phyloP scores from a whole-genome alignment of 2,113 vertebrate genomes.

The Siphamia tubifer region DNA sequence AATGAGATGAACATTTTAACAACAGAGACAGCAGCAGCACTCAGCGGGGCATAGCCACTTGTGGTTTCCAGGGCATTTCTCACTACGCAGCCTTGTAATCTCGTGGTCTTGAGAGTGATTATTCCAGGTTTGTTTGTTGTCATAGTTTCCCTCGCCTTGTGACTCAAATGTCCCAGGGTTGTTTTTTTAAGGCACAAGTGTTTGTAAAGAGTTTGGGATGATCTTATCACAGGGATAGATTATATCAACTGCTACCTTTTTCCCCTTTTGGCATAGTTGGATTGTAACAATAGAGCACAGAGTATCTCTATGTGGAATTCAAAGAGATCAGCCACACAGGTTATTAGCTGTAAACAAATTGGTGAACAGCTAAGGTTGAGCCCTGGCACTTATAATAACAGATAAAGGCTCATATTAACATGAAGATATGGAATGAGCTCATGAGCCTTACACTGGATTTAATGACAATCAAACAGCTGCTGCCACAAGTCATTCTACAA shows the following conservation, averaged over 20 bases:
- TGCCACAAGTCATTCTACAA: slow-evolving; percentile 68
- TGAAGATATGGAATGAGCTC: slow-evolving; percentile 56
- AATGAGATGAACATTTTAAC: slow-evolving; percentile 36
- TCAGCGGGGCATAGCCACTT: slow-evolving; percentile 44
- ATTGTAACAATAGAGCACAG: not conserved
- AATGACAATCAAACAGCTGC: slow-evolving; percentile 71
- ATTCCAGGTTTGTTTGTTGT: slow-evolving; percentile 69
- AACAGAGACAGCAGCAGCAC: slow-evolving; percentile 24
- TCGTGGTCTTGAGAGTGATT: slow-evolving; percentile 65
- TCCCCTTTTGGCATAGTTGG: not conserved
- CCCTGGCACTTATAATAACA: not conserved
- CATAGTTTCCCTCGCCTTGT: slow-evolving; percentile 47
- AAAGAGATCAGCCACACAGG: not conserved
- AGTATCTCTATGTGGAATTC: not conserved
- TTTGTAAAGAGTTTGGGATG: slow-evolving; percentile 34
- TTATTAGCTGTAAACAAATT: slow-evolving; percentile 18
- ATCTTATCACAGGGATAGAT: slow-evolving; percentile 38
- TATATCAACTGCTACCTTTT: slow-evolving; percentile 31
- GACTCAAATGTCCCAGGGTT: slow-evolving; percentile 40
- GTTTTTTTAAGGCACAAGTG: slow-evolving; percentile 45
- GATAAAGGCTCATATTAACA: slow-evolving; percentile 53
- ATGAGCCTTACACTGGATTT: slow-evolving; percentile 37
- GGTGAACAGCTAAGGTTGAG: slow-evolving; percentile 3
- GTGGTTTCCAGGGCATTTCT: slow-evolving; percentile 68
- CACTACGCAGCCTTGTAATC: slow-evolving; percentile 57